Evolutionary conservation across 2,888 invertebrate species (phyloP), one percentile per base, ranked within the genome.

Genomic region (Petrolisthes manimaculis): DNA sequence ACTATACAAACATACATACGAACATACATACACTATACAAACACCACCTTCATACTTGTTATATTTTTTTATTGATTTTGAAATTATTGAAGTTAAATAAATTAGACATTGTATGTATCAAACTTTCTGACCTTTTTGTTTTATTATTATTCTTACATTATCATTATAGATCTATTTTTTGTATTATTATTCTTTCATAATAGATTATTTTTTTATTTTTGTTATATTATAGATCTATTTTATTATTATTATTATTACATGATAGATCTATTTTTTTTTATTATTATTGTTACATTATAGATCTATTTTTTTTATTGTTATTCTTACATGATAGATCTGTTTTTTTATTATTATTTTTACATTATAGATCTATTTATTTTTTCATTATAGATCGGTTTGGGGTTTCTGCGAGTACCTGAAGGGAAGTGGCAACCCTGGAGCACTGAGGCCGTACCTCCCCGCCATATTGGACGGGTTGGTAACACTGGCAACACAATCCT

Each of bases 341-440:
- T 71, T 71, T 5, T 18, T 74, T 74, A 14, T 74, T 74, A 18
- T 6, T 74, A 24, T 74, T 74, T 74, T n/a, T 74, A 0, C 53
- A 6, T 21, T 77, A 3, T 5, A 4, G 1, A 14, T 37, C 51
- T 77, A 12, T 37, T 21, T 51, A 3, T 37, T n/a, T n/a, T n/a
- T n/a, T n/a, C n/a, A 24, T 80, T 67, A 54, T 87, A 90, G 93
- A 91, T 92, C 93, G 4, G 92, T 93, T 5, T 93, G 93, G 91
- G 94, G 94, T 89, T 95, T 94, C 92, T 94, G 95, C 91, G 93
- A 94, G 84, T 94, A 94, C 89, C 93, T 95, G 86, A 94, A 94
- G 90, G 92, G 93, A 5, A 93, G 86, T 55, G 86, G 89, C 0
- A 88, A 75, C 67, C 89, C 86, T 37, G 86, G 83, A 9, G 88